Conservation (phyloP, 2,797 vertebrate genomes). For the Crenuchus spilurus region DNA sequence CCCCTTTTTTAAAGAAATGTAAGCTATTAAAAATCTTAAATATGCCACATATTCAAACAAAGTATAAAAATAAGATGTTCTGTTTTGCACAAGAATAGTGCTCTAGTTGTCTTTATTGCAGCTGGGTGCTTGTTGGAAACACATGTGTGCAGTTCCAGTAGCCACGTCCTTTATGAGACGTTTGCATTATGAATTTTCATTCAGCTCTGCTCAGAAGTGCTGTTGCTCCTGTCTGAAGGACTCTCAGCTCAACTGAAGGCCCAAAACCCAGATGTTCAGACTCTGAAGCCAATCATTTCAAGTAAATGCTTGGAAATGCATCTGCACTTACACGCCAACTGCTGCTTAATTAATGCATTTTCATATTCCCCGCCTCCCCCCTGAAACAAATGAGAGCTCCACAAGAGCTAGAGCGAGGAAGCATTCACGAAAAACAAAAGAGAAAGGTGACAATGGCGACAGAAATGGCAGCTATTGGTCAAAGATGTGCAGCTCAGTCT, state of each 20-base stretch:
- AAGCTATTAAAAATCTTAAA: no score
- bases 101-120: no score
- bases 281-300: constrained; percentile 30
- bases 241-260: not conserved
- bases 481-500: not conserved
- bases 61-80: no score
- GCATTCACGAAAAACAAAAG: no score
- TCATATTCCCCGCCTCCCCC: constrained; percentile 5
- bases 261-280: constrained; percentile 29
- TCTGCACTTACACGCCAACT: constrained; percentile 9
- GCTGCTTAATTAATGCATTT: constrained; percentile 26
- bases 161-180: not conserved
- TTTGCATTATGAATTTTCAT: not conserved
- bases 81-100: no score
- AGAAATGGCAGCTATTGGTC: not conserved
- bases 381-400: not conserved
- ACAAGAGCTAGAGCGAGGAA: no score
- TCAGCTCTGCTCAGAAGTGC: not conserved
- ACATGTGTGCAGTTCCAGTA: no score
- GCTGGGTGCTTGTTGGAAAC: no score
- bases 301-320: constrained; percentile 17
- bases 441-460: no score
- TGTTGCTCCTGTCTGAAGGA: constrained; percentile 1
- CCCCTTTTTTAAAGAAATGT: no score
- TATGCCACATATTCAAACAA: no score